Percentiles rank a stretch among this genome's conserved stretches.
Conservation (phyloP, 2,888 invertebrate species). For the Epicampocera succincta region DNA sequence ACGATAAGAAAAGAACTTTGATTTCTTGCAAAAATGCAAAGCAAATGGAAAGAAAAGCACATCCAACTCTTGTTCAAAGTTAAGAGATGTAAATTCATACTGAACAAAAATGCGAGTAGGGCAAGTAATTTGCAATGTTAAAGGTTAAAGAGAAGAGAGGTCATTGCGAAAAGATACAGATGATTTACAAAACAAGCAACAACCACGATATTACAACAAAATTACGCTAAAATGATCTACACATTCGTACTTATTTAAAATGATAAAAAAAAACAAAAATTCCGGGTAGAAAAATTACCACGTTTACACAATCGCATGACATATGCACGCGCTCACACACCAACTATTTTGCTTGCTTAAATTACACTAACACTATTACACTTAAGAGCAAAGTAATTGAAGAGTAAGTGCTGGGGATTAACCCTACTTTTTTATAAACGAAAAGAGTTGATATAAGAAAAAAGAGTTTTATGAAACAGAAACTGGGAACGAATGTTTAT, state of each 20-base stretch:
- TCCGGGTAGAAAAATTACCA: constrained; percentile 38
- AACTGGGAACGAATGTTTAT: constrained; percentile 16
- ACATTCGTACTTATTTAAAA: background rate
- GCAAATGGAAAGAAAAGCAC: constrained; percentile 5
- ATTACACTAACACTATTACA: constrained; percentile 15
- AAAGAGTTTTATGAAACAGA: constrained; percentile 13
- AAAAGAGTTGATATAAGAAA: too few relatives aligned
- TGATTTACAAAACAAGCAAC: background rate
- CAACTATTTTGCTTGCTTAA: background rate
- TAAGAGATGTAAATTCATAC: constrained; percentile 5
- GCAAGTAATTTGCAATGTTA: background rate
- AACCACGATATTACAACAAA: background rate
- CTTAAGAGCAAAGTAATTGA: constrained; percentile 19
- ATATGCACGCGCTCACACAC: constrained; percentile 4
- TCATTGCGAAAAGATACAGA: background rate
- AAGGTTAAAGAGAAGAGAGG: constrained; percentile 45
- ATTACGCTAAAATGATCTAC: background rate
- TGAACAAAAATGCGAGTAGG: background rate
- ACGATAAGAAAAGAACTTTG: constrained; percentile 49
- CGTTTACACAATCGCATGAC: constrained; percentile 32
- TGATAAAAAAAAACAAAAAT: background rate
- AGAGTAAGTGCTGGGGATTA: constrained; percentile 36
- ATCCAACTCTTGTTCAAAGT: background rate
- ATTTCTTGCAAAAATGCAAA: constrained; percentile 36
- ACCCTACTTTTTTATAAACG: constrained; percentile 49